These are phyloP conservation scores for Volucella zonaria DNA, from an alignment of 2,888 invertebrate species.

Conservation along the genomic window DNA sequence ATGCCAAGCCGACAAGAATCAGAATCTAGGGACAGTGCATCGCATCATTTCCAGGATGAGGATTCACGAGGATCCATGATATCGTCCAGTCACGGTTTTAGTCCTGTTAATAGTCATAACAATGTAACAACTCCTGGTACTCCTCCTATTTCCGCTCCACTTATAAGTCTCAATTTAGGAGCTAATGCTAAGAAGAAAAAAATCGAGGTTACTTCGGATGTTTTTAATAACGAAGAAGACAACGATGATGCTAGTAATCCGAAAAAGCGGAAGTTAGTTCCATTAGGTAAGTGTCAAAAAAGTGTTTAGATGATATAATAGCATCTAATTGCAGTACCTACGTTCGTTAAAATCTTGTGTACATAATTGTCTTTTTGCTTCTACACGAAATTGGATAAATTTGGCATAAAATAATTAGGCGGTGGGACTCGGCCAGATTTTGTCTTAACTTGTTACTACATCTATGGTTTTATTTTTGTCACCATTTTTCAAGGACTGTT, in stretches of 20 bases:
- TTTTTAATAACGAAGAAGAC: constrained; percentile 93
- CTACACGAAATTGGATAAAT: too few relatives aligned
- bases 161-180: constrained; percentile 83
- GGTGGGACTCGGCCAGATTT: too few relatives aligned
- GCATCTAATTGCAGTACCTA: too few relatives aligned
- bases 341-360: too few relatives aligned
- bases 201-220: constrained; percentile 91
- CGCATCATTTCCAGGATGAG: constrained; percentile 78
- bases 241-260: constrained; percentile 84
- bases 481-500: too few relatives aligned
- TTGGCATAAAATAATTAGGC: too few relatives aligned
- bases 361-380: too few relatives aligned
- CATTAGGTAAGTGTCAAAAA: constrained; percentile 84
- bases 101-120: constrained; percentile 75
- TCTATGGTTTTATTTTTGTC: too few relatives aligned
- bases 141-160: constrained; percentile 80
- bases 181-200: constrained; percentile 85
- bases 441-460: too few relatives aligned
- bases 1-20: constrained; percentile 78
- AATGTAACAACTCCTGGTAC: constrained; percentile 78
- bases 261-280: constrained; percentile 91
- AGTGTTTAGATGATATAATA: too few relatives aligned
- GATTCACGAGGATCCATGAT: constrained; percentile 83
- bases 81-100: constrained; percentile 76
- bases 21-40: constrained; percentile 79